phyloP scores from a whole-genome alignment of 2,888 invertebrate genomes.

The Conomelus anceps region DNA sequence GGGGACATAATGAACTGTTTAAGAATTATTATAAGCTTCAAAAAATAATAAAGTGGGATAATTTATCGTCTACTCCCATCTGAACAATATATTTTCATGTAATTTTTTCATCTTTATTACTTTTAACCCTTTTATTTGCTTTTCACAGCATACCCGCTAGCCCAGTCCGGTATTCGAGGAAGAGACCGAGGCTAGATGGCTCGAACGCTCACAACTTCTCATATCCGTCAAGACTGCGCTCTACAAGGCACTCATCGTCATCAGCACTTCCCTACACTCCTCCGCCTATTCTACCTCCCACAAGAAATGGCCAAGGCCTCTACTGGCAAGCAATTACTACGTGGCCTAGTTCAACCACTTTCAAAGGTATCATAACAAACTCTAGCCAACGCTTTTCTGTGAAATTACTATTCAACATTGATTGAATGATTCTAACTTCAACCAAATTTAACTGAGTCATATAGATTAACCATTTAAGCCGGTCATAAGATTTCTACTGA shows the following conservation, averaged over 20 bases:
- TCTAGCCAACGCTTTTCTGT: not conserved
- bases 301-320: conserved; percentile 79
- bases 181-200: conserved; percentile 41
- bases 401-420: not conserved
- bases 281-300: conserved; percentile 88
- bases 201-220: conserved; percentile 41
- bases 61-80: too few relatives aligned
- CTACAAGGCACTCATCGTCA: conserved; percentile 42
- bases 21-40: too few relatives aligned
- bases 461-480: too few relatives aligned
- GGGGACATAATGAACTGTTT: too few relatives aligned
- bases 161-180: conserved; percentile 48
- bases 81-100: too few relatives aligned
- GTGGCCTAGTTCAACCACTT: conserved; percentile 38
- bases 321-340: conserved; percentile 51
- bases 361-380: conserved; percentile 31
- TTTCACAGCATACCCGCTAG: conserved; percentile 61
- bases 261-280: conserved; percentile 73
- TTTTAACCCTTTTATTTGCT: too few relatives aligned
- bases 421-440: not conserved
- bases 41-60: too few relatives aligned
- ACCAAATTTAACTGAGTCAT: not conserved
- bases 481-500: too few relatives aligned
- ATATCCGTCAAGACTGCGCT: conserved; percentile 47
- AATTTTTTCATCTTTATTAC: too few relatives aligned